Conservation (phyloP, 53 echinoderm and acorn worm species). For the Paelopatides confundens region DNA sequence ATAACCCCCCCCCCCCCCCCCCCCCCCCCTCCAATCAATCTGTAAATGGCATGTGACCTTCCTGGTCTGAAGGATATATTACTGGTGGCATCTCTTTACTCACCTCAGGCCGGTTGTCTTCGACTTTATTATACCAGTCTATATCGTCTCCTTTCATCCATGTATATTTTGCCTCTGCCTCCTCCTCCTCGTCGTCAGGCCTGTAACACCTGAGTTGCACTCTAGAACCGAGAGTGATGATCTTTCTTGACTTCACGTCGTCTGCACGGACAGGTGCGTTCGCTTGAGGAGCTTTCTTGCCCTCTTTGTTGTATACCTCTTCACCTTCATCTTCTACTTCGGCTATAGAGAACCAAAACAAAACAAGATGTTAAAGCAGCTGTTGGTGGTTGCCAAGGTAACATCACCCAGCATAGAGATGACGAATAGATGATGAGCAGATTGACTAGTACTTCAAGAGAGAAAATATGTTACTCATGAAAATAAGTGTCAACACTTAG, state of each 20-base stretch:
- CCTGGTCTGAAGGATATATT: neutral
- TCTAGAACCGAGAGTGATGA: neutral
- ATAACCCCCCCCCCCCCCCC: too few species aligned
- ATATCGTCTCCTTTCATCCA: slow-evolving; percentile 65
- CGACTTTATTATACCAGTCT: slow-evolving; percentile 38
- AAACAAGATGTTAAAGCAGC: too few species aligned
- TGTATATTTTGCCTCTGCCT: slow-evolving; percentile 53
- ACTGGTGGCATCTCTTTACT: neutral
- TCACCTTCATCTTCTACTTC: neutral
- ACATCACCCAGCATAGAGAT: too few species aligned
- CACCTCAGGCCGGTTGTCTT: neutral
- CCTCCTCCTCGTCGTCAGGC: slow-evolving; percentile 3
- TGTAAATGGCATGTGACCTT: too few species aligned
- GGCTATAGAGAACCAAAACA: too few species aligned
- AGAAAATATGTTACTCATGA: too few species aligned
- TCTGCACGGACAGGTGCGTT: neutral
- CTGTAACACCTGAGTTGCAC: neutral
- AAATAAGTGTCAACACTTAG: too few species aligned
- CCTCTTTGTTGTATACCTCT: neutral
- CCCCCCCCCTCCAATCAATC: too few species aligned
- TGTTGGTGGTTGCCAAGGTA: too few species aligned
- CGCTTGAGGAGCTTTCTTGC: neutral
- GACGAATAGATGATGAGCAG: too few species aligned
- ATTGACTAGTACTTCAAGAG: too few species aligned
- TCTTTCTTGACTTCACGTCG: neutral